Conservation (phyloP, 1,140 invertebrate genomes). For the Araneus ventricosus region DNA sequence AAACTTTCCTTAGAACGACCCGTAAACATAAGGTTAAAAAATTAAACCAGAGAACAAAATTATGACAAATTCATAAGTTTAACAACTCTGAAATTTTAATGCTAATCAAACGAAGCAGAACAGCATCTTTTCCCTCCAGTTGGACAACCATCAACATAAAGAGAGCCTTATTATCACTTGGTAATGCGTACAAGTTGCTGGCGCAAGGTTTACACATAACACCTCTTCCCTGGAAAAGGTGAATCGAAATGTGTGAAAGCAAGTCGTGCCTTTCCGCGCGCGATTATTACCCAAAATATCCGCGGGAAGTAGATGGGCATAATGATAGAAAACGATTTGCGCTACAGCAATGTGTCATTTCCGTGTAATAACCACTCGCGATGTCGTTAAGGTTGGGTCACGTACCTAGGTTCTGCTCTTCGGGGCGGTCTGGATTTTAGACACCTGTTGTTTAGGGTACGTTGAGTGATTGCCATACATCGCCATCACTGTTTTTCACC, state of each 20-base stretch:
- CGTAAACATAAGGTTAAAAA: no score
- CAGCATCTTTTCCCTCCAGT: no score
- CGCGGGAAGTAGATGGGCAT: conserved; percentile 13
- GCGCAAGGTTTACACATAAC: no score
- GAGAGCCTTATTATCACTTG: no score
- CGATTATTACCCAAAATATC: conserved; percentile 17
- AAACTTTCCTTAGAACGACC: no score
- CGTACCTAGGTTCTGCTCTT: neutral
- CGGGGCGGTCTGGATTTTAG: neutral
- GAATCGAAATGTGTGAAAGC: neutral
- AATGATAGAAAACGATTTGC: conserved; percentile 1
- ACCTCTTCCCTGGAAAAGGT: no score
- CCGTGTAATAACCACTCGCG: neutral
- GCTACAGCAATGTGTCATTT: conserved; percentile 41
- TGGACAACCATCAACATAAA: no score
- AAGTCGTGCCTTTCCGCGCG: neutral
- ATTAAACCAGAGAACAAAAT: no score
- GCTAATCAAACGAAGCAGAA: no score
- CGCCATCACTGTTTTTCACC: neutral
- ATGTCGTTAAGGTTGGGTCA: conserved; percentile 11
- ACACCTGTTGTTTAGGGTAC: neutral
- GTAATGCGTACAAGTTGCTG: no score
- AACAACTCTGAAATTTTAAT: no score
- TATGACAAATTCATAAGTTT: no score
- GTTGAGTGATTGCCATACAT: neutral